A percentile compares a stretch with the other conserved stretches of the same genome.
Conservation (phyloP, 2,888 invertebrate species). For the Campoletis raptor region DNA sequence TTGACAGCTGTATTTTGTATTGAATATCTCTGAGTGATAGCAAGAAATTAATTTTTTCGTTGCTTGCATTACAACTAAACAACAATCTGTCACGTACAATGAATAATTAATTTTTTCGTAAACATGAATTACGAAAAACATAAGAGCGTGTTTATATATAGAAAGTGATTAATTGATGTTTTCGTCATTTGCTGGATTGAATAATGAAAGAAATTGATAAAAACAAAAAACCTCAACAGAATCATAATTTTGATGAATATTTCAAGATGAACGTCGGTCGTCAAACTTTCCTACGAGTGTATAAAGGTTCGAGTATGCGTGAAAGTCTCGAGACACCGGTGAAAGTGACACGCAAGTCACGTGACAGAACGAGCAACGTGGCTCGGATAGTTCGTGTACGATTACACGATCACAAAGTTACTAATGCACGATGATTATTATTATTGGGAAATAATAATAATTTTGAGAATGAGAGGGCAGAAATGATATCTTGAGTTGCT, state of each 20-base stretch:
- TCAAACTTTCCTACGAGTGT: not conserved
- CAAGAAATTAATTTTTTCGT: not conserved
- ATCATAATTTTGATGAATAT: not conserved
- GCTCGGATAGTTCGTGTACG: conserved; percentile 17
- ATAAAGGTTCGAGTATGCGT: conserved; percentile 14
- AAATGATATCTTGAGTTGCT: not conserved
- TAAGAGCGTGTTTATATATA: not conserved
- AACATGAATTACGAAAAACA: not conserved
- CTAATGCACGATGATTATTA: not conserved
- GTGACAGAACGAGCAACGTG: conserved; percentile 42
- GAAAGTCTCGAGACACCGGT: conserved; percentile 57
- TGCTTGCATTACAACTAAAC: not conserved
- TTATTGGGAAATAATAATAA: not conserved
- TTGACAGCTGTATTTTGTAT: not conserved
- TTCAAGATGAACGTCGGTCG: conserved; percentile 1
- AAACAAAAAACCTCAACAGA: not conserved
- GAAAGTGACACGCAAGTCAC: conserved; percentile 62
- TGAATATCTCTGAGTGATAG: not conserved
- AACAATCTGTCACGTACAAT: not conserved
- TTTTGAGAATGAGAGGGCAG: not conserved
- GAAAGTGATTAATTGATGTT: not conserved
- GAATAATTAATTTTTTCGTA: not conserved
- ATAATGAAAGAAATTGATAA: not conserved
- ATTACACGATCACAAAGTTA: not conserved
- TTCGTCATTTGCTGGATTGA: not conserved